A percentile compares a stretch with the other conserved stretches of the same genome.
Conservation (phyloP, 2,113 vertebrate genomes). For the Forbesichthys agassizii region DNA sequence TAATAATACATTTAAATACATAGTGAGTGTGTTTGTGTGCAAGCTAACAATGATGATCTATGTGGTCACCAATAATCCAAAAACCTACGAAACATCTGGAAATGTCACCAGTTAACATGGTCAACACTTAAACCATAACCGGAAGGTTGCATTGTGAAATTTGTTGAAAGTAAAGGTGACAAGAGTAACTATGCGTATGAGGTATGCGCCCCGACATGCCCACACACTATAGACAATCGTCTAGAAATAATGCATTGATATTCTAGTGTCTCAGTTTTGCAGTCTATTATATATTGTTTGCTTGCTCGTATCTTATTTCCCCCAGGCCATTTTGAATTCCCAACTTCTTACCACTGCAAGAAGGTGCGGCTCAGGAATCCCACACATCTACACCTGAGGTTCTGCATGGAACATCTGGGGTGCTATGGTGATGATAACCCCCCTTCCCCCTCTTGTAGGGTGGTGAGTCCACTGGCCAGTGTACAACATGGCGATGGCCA, state of each 20-base stretch:
- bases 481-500: conserved; percentile 94
- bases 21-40: too few species aligned
- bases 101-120: too few species aligned
- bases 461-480: conserved; percentile 93
- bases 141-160: conserved; percentile 87
- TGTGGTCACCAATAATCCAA: too few species aligned
- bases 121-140: too few species aligned
- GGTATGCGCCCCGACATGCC: conserved; percentile 25
- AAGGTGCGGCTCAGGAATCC: conserved; percentile 73
- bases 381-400: not conserved
- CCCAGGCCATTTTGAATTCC: conserved; percentile 87
- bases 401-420: not conserved
- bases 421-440: not conserved
- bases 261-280: not conserved
- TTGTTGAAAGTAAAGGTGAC: conserved; percentile 82
- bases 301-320: conserved; percentile 31
- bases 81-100: too few species aligned
- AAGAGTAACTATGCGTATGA: too few species aligned
- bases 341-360: conserved; percentile 85
- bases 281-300: not conserved
- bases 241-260: not conserved
- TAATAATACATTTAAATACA: too few species aligned
- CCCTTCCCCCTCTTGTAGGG: conserved; percentile 73
- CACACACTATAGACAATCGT: not conserved
- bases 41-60: too few species aligned